Percentiles rank a stretch among this genome's conserved stretches.
These are phyloP conservation scores for Poecile montanus DNA, from an alignment of 2,797 vertebrate genomes.

Conservation along the genomic window DNA sequence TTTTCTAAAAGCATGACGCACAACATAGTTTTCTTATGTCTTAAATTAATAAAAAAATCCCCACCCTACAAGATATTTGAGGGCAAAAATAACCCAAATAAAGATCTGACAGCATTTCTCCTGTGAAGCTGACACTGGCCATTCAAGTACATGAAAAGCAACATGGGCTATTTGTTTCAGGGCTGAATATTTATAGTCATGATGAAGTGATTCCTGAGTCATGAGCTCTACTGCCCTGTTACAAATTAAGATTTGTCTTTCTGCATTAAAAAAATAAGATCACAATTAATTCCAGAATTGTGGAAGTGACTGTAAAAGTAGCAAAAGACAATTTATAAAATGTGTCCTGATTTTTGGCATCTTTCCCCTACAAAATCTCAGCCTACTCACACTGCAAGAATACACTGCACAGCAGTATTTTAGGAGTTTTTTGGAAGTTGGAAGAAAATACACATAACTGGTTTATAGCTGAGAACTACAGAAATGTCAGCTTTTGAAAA, in stretches of 20 bases:
- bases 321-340: constrained; percentile 34
- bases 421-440: constrained; percentile 2
- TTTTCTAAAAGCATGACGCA: neutral
- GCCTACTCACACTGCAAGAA: neutral
- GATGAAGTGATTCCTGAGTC: constrained; percentile 40
- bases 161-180: constrained; percentile 21
- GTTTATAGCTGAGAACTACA: neutral
- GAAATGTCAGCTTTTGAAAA: constrained; percentile 28
- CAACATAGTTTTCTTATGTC: neutral
- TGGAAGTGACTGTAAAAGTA: neutral
- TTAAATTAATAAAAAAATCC: neutral
- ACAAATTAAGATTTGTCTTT: constrained; percentile 36
- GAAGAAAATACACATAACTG: constrained; percentile 5
- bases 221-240: constrained; percentile 13
- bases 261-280: constrained; percentile 9
- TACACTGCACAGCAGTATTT: neutral
- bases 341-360: neutral
- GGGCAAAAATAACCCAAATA: neutral
- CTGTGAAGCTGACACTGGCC: neutral
- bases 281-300: constrained; percentile 29
- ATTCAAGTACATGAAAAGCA: neutral
- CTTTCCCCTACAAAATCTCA: neutral
- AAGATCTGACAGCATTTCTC: neutral
- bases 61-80: neutral
- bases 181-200: constrained; percentile 36